Evolutionary conservation across 2,888 invertebrate genomes (phyloP).

Genomic region (Leptinotarsa rubiginosa): DNA sequence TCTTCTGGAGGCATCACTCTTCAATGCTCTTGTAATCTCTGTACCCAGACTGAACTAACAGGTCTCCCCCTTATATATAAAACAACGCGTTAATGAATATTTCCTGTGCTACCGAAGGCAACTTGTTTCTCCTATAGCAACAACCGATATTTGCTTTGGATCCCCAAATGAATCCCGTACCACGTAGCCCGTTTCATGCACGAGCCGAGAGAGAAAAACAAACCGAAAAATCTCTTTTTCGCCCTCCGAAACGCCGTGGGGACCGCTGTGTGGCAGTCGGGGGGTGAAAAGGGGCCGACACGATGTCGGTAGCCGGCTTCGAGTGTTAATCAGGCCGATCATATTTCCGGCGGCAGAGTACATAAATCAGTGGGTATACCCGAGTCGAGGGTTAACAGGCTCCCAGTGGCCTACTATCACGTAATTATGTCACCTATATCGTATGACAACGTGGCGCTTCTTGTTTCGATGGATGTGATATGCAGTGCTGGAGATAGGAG

Average conservation of each 20-base stretch:
- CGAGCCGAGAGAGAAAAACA: not conserved
- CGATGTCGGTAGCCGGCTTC: conserved; percentile 42
- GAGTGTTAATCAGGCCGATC: conserved; percentile 61
- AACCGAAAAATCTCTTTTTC: conserved; percentile 7
- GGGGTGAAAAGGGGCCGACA: conserved; percentile 1
- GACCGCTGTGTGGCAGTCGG: not conserved
- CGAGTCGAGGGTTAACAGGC: conserved; percentile 65
- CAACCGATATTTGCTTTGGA: conserved; percentile 5
- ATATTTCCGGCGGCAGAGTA: conserved; percentile 56
- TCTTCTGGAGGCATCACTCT: too few species aligned
- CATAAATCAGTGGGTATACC: conserved; percentile 64
- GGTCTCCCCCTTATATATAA: not conserved
- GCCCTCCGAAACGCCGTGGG: not conserved
- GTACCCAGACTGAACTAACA: too few species aligned
- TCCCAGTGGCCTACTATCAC: conserved; percentile 66
- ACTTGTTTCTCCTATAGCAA: conserved; percentile 10
- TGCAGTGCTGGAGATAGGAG: conserved; percentile 3
- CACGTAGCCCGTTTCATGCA: not conserved
- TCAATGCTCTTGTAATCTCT: too few species aligned
- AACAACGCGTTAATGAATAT: conserved; percentile 1
- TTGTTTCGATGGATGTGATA: conserved; percentile 37
- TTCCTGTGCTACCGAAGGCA: not conserved
- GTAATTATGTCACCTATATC: conserved; percentile 67
- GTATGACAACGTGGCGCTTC: conserved; percentile 58
- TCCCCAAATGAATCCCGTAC: conserved; percentile 1